Conservation (phyloP, 2,113 vertebrate genomes). For the Cinclus mexicanus region DNA sequence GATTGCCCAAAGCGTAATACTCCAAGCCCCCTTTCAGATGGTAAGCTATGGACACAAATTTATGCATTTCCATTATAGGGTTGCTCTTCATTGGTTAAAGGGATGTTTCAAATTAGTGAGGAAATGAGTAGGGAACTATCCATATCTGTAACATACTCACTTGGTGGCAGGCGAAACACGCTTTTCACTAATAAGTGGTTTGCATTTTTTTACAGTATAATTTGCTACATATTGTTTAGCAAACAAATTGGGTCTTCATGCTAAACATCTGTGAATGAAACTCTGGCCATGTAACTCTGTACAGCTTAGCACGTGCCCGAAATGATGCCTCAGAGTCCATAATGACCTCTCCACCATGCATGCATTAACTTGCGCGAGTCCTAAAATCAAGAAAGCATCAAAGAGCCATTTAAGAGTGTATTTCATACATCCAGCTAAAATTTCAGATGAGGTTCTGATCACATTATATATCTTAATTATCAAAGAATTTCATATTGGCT, state of each 20-base stretch:
- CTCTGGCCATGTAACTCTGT: background rate
- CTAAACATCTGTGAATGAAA: constrained; percentile 28
- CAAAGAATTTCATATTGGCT: background rate
- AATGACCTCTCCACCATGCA: constrained; percentile 17
- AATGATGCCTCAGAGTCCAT: constrained; percentile 26
- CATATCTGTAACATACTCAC: constrained; percentile 49
- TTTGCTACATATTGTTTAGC: constrained; percentile 17
- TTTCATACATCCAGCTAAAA: background rate
- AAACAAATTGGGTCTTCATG: constrained; percentile 37
- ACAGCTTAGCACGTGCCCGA: background rate
- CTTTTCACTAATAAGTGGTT: constrained; percentile 23
- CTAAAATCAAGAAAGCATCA: constrained; percentile 74
- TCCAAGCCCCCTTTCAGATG: background rate
- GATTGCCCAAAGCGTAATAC: background rate
- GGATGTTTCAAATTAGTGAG: constrained; percentile 30
- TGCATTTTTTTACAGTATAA: constrained; percentile 15
- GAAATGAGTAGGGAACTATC: background rate
- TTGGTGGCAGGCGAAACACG: background rate
- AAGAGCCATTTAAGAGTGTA: constrained; percentile 10
- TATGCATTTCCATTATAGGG: background rate
- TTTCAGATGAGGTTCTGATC: background rate
- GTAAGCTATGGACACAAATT: background rate
- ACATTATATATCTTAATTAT: background rate
- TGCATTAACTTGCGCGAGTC: constrained; percentile 61
- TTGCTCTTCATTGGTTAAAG: background rate